Base-by-base conservation (phyloP, 2,888 invertebrate genomes). In the Sycophila texana region DNA sequence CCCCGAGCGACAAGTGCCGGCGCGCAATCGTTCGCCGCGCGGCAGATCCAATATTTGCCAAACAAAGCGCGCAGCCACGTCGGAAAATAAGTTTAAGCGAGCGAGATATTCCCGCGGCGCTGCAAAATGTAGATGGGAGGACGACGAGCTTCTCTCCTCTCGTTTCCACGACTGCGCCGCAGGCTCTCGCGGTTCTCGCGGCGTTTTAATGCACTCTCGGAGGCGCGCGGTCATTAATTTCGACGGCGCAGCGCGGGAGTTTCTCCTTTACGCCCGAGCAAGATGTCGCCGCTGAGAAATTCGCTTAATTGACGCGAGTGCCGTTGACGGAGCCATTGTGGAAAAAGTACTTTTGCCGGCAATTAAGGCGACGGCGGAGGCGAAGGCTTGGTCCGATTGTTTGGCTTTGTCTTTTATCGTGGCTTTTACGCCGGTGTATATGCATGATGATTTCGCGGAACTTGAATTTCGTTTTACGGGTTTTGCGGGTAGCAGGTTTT, bases 151-250 rank as follows among this genome's bases (percentile, higher is more conserved):
- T 22, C 60, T 1, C 60, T 26, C 16, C 10, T 5, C 39, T n/a
- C 18, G 47, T 26, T 16, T 26, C 18, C 66, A 12, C 13, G 13
- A 26, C 10, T 0, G 14, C 39, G 10, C 57, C 39, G n/a, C n/a
- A n/a, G n/a, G n/a, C n/a, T n/a, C n/a, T n/a, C n/a, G n/a, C 57
- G 7, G 47, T 58, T 47, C 57, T 39, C 57, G 4, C 39, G 1
- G 14, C 20, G 12, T 18, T 71, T 79, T 79, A 74, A 79, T 71
- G 61, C 70, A 63, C 70, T 65, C 51, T 51, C 7, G 14, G 0
- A 26, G 49, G 61, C 71, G 61, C 61, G 73, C 51, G 65, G 71
- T 26, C 66, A 75, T 79, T 75, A 75, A 79, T 72, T 75, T 72
- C 30, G n/a, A 39, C 55, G 61, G 16, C 30, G 30, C 2, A 30